Conservation (phyloP, 2,797 vertebrate genomes). For the Staurois parvus region DNA sequence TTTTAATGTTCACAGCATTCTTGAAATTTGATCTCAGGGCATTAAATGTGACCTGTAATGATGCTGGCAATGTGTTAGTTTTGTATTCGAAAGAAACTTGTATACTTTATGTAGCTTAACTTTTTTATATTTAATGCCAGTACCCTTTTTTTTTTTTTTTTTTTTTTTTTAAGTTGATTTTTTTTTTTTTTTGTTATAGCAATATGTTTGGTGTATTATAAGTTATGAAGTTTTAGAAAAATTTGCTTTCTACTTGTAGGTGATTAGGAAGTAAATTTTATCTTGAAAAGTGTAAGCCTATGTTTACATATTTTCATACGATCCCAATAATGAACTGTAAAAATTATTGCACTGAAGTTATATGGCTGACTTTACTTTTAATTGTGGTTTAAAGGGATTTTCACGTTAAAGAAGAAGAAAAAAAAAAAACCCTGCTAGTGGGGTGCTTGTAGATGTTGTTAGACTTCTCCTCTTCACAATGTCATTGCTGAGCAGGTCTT, state of each 20-base stretch:
- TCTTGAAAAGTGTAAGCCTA: not conserved
- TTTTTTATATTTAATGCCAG: constrained; percentile 10
- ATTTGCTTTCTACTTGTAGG: not conserved
- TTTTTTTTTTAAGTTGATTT: not conserved
- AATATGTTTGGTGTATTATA: constrained; percentile 3
- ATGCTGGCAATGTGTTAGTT: constrained; percentile 8
- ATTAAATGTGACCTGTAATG: constrained; percentile 42
- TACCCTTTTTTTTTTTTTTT: constrained; percentile 15
- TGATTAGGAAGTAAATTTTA: not conserved
- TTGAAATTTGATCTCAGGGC: constrained; percentile 41
- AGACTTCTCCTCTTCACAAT: not conserved
- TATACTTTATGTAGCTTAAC: not conserved
- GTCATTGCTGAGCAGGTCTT: not conserved
- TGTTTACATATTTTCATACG: not conserved
- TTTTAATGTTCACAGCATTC: not conserved
- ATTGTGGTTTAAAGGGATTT: too few species aligned
- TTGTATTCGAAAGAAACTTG: not conserved
- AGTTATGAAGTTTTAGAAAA: not conserved
- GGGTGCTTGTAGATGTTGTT: too few species aligned
- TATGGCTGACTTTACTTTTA: not conserved
- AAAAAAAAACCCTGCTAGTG: too few species aligned
- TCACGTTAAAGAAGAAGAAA: too few species aligned
- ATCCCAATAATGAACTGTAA: not conserved
- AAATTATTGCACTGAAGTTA: constrained; percentile 25
- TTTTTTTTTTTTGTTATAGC: not conserved